Evolutionary conservation across 1,140 invertebrate species (phyloP).

Genomic region (Bombus affinis): DNA sequence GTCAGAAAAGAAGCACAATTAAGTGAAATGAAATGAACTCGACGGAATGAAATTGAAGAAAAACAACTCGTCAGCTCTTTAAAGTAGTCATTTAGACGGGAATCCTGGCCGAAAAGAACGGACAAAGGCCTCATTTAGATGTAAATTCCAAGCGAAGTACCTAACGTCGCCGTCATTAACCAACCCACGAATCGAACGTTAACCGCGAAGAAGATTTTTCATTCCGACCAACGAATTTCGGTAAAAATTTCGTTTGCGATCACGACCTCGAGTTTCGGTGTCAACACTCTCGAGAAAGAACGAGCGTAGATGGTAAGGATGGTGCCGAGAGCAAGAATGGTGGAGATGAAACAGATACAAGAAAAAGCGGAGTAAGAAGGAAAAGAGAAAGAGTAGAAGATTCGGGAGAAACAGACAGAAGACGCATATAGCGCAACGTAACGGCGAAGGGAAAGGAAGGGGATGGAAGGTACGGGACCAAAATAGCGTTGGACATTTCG

Average conservation of each 20-base stretch:
- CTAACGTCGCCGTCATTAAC: constrained; percentile 1
- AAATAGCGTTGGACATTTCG: constrained; percentile 72
- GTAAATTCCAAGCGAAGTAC: constrained; percentile 12
- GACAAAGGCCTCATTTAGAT: constrained; percentile 15
- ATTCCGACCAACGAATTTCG: neutral
- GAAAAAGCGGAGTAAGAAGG: neutral
- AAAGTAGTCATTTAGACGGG: neutral
- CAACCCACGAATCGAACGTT: constrained; percentile 1
- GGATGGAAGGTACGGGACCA: constrained; percentile 42
- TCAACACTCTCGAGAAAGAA: constrained; percentile 10
- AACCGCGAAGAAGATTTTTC: neutral
- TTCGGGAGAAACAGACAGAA: constrained; percentile 29
- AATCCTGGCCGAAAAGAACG: neutral
- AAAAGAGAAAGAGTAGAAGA: constrained; percentile 2
- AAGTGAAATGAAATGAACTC: neutral
- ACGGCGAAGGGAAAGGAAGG: constrained; percentile 21
- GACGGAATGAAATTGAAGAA: neutral
- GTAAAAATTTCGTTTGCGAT: constrained; percentile 25
- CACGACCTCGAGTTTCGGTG: neutral
- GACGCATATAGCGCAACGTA: neutral
- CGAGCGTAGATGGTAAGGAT: too few species aligned
- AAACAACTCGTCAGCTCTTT: neutral
- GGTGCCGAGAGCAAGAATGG: neutral
- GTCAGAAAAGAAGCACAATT: neutral
- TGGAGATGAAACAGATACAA: neutral